Conservation (phyloP, 2,797 vertebrate genomes). For the Passerculus sandwichensis region DNA sequence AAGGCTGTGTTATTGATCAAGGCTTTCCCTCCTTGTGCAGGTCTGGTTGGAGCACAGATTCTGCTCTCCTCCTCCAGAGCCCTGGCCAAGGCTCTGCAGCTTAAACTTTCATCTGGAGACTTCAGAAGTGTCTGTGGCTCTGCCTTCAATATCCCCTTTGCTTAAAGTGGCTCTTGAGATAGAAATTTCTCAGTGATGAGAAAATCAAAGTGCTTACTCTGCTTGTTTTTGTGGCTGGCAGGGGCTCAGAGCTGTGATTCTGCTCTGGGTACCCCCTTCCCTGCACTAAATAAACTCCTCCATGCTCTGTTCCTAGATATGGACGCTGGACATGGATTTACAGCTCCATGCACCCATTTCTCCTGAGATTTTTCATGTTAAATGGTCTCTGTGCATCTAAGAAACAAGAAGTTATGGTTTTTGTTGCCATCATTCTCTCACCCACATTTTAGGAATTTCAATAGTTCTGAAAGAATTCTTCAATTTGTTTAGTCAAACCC, state of each 20-base stretch:
- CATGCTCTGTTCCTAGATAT: background rate
- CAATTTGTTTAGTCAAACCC: background rate
- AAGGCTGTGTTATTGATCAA: fast-evolving
- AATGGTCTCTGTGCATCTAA: background rate
- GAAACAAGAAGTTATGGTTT: background rate
- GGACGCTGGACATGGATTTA: background rate
- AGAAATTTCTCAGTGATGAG: background rate
- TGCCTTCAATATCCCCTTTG: background rate
- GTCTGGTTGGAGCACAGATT: background rate
- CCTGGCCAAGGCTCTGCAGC: background rate
- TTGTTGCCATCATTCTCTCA: background rate
- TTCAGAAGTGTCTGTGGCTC: background rate
- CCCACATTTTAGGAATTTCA: background rate
- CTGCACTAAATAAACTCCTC: background rate
- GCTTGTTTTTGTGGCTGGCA: fast-evolving
- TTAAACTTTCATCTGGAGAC: background rate
- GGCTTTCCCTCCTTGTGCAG: background rate
- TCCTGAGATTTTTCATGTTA: background rate
- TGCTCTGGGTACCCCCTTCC: background rate
- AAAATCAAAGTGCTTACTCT: background rate
- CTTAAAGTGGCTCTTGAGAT: background rate
- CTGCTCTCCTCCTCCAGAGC: background rate
- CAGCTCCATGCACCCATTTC: background rate
- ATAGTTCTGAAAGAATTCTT: background rate
- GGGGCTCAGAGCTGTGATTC: background rate